These are phyloP conservation scores for Tribolium madens DNA, from an alignment of 1,140 invertebrate genomes.

Conservation along the genomic window DNA sequence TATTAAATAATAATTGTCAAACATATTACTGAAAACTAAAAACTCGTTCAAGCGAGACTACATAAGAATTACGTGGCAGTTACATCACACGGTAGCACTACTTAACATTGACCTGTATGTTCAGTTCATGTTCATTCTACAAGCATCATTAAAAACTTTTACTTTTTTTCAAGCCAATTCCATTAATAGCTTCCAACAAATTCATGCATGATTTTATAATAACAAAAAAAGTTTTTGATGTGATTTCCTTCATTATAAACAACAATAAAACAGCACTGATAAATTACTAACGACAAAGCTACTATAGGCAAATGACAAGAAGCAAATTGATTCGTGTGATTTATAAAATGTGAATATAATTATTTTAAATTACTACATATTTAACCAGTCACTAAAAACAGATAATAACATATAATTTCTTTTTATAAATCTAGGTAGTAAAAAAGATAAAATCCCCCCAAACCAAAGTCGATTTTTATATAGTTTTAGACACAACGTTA, in stretches of 20 bases:
- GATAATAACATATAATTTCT: conserved; percentile 18
- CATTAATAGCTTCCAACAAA: not conserved
- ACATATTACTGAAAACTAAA: conserved; percentile 13
- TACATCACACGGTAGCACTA: conserved; percentile 1
- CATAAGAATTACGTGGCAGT: conserved; percentile 7
- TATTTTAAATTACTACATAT: not conserved
- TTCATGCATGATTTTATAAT: conserved; percentile 1
- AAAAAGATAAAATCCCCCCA: not conserved
- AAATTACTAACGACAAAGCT: not conserved
- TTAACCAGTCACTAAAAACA: not conserved
- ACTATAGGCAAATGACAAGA: too few relatives aligned
- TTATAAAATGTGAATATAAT: not conserved
- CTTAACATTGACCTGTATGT: conserved; percentile 28
- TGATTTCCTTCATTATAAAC: not conserved
- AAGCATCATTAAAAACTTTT: conserved; percentile 27
- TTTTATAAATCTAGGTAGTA: not conserved
- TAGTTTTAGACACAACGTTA: conserved; percentile 4
- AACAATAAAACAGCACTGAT: not conserved
- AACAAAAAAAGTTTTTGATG: not conserved
- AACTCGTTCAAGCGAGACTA: not conserved
- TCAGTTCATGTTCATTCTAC: conserved; percentile 7
- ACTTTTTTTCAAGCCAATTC: not conserved
- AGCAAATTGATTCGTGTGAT: not conserved
- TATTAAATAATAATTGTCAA: not conserved
- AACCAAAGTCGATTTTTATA: conserved; percentile 14